These are phyloP conservation scores for Odontocolon sp. DNA, from an alignment of 2,888 invertebrate species.

Conservation along the genomic window DNA sequence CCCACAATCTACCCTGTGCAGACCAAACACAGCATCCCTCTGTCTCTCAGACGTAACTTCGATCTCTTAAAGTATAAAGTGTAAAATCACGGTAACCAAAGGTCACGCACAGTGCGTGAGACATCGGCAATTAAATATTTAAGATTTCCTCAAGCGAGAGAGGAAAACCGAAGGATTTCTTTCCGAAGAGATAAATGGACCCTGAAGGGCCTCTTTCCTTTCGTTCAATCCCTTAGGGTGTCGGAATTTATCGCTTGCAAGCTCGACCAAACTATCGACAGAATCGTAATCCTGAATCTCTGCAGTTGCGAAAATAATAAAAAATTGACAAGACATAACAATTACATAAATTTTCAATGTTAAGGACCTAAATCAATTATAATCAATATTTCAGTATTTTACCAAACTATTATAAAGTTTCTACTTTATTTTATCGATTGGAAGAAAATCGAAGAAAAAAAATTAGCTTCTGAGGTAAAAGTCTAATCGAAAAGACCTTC, in stretches of 20 bases:
- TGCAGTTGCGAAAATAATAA: too few species aligned
- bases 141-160: constrained; percentile 55
- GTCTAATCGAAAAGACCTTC: constrained; percentile 35
- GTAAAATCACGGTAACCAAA: constrained; percentile 51
- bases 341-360: too few species aligned
- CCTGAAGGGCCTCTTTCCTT: background rate
- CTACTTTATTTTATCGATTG: too few species aligned
- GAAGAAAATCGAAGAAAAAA: constrained; percentile 32
- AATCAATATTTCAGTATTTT: too few species aligned
- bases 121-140: constrained; percentile 66
- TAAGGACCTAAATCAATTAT: too few species aligned
- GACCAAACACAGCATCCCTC: background rate
- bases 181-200: background rate
- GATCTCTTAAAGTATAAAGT: background rate
- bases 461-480: background rate
- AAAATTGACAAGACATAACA: too few species aligned
- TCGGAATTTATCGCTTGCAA: background rate
- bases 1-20: background rate
- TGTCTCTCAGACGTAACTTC: constrained; percentile 14
- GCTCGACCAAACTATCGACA: too few species aligned
- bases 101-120: constrained; percentile 57
- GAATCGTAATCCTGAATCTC: too few species aligned
- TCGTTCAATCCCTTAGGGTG: background rate
- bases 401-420: too few species aligned
- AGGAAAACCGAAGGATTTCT: background rate